Conservation (phyloP, 2,797 vertebrate genomes). For the Avahi laniger region DNA sequence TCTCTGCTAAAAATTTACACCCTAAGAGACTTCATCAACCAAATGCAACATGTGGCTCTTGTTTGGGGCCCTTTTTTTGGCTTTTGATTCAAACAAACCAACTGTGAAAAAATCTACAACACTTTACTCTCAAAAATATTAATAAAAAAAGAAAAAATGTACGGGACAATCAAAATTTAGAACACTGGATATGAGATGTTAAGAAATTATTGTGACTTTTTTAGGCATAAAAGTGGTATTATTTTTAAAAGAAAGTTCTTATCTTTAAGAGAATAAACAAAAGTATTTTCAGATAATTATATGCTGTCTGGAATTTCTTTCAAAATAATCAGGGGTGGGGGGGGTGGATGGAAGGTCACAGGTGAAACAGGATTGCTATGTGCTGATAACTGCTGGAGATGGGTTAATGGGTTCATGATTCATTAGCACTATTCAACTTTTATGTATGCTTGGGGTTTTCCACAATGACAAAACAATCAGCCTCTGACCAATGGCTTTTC, state of each 20-base stretch:
- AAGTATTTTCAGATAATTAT: conserved; percentile 32
- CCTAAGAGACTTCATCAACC: background rate
- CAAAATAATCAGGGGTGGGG: background rate
- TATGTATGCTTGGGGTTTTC: background rate
- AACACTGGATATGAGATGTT: background rate
- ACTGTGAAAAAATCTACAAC: background rate
- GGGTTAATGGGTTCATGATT: background rate
- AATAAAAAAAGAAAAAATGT: background rate
- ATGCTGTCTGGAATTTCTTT: background rate
- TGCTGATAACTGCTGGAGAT: background rate
- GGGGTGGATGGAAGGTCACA: background rate
- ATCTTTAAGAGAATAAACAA: background rate
- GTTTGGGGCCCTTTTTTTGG: background rate
- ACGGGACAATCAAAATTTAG: background rate
- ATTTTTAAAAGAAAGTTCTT: background rate
- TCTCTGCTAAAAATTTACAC: background rate
- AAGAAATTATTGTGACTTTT: background rate
- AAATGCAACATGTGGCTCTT: background rate
- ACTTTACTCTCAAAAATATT: no score
- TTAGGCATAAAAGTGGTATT: background rate
- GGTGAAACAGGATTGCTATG: background rate
- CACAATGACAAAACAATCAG: background rate
- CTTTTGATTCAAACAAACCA: background rate
- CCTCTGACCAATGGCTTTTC: background rate
- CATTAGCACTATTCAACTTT: background rate